Base-by-base conservation (phyloP, 2,797 vertebrate genomes). In the Darevskia nairensis region DNA sequence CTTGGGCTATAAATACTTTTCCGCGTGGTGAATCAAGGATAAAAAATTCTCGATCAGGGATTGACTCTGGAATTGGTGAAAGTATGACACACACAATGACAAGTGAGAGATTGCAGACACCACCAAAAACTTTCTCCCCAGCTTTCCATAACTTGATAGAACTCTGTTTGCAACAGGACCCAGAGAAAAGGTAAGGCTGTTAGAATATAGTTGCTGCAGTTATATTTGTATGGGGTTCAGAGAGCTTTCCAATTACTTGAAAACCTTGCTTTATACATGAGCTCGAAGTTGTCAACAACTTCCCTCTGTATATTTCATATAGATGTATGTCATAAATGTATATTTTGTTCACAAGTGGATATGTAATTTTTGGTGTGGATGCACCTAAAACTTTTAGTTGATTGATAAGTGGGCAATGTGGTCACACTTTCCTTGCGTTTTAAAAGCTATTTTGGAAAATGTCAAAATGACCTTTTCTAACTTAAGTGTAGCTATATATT, bases 61-160 rank as follows among this genome's bases (percentile, higher is more conserved):
- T 99, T 89, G 98, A 99, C 96, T 99, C 99, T 1, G 98, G 98
- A 90, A 99, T 99, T 82, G 98, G 98, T 82, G 98, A 99, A 94
- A 99, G 98, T 91, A 97, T 98, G 94, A 98, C 97, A 1, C 98
- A 94, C 89, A 98, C 98, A 81, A 97, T 97, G 93, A 97, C 97
- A 0, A 98, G 97, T 3, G 98, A 99, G 91, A 96, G 97, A 87
- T 96, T 98, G 35, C 98, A 98, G 91, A 98, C 98, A 88, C 98
- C 98, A 0, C 97, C 98, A 84, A 99, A 98, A 95, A 98, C 98
- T 19, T 98, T 99, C 96, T 99, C 99, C 0, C 97, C 97, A 90
- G 98, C 98, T 59, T 97, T 99, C 90, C 97, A 98, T 93, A 98
- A 97, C 95, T 97, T 99, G 95, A 97, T 99, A 35, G 98, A 99